Evolutionary conservation across 2,888 invertebrate species (phyloP), one percentile per base, ranked within the genome.

Genomic region (Spicauda simplicius): DNA sequence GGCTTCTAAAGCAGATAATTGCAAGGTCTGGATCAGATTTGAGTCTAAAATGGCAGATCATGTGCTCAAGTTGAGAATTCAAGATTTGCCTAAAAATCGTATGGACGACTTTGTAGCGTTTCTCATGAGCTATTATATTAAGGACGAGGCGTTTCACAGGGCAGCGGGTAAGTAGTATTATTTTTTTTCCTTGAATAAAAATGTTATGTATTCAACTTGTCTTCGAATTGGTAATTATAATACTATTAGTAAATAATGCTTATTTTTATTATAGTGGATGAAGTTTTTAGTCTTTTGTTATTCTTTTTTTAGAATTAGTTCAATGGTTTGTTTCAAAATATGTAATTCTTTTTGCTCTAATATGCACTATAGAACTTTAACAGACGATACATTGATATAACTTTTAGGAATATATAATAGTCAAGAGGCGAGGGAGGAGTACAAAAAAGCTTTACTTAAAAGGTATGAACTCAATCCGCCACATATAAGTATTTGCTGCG

Each of bases 401-500:
- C 55, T 58, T 54, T 54, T 48, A 84, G 86, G 78, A 30, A 41
- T 85, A 2, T 3, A 68, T 6, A 73, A 74, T 41, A 84, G 64
- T 54, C 54, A 73, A n/a, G 74, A 76, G 37, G 80, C 85, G 0
- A 20, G 78, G 3, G 65, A 71, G n/a, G 83, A 85, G 71, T 41
- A 73, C 30, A 68, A 70, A 54, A 48, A 66, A 33, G 52, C 69
- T 3, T 0, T 75, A 7, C 30, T 53, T 4, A 60, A 72, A 1
- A 67, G 69, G 45, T 69, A 72, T 30, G 69, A 69, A 6, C 56
- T 71, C 0, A 65, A 71, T 3, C 59, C 69, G 3, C 69, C 70
- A 37, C 71, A 76, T 16, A 71, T 73, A 11, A 69, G 74, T 0
- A 69, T 83, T 16, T 86, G 87, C 71, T 83, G 80, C 55, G 41